Percentiles rank a stretch among this genome's conserved stretches.
These are phyloP conservation scores for Athrips mouffetella DNA, from an alignment of 2,888 invertebrate species.

Conservation along the genomic window DNA sequence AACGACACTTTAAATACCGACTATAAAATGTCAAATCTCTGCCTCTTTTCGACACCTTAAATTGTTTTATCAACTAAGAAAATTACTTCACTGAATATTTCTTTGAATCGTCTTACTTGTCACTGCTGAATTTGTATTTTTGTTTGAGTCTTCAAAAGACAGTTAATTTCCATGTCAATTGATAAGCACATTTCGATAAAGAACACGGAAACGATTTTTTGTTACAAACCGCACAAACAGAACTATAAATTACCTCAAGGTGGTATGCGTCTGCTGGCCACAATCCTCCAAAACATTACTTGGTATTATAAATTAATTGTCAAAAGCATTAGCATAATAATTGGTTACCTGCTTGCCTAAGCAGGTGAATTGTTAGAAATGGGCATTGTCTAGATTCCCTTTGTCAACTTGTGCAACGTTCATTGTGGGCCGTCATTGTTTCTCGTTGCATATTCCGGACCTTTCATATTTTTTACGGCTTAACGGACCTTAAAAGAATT, in stretches of 20 bases:
- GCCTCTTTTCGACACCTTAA: neutral
- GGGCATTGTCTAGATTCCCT: conserved; percentile 46
- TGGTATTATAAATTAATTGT: conserved; percentile 58
- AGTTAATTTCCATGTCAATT: conserved; percentile 62
- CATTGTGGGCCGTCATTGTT: conserved; percentile 31
- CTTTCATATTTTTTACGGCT: conserved; percentile 47
- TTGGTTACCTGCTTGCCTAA: conserved; percentile 65
- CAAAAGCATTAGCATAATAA: conserved; percentile 68
- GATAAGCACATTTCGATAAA: conserved; percentile 65
- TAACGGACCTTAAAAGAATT: conserved; percentile 59
- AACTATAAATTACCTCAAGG: conserved; percentile 73
- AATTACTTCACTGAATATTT: neutral
- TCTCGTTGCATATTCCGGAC: conserved; percentile 45
- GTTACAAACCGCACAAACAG: conserved; percentile 63
- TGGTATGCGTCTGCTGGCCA: conserved; percentile 66
- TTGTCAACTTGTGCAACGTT: conserved; percentile 62
- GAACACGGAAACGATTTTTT: conserved; percentile 74
- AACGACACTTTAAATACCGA: conserved; percentile 29
- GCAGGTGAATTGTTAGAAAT: conserved; percentile 64
- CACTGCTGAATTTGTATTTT: conserved; percentile 18
- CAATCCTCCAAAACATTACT: conserved; percentile 70
- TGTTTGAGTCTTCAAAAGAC: conserved; percentile 32
- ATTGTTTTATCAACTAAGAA: neutral
- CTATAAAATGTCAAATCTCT: conserved; percentile 10
- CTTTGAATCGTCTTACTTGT: conserved; percentile 4